Evolutionary conservation across 1,140 invertebrate species (phyloP), one percentile per base, ranked within the genome.

Genomic region (Capitella teleta): DNA sequence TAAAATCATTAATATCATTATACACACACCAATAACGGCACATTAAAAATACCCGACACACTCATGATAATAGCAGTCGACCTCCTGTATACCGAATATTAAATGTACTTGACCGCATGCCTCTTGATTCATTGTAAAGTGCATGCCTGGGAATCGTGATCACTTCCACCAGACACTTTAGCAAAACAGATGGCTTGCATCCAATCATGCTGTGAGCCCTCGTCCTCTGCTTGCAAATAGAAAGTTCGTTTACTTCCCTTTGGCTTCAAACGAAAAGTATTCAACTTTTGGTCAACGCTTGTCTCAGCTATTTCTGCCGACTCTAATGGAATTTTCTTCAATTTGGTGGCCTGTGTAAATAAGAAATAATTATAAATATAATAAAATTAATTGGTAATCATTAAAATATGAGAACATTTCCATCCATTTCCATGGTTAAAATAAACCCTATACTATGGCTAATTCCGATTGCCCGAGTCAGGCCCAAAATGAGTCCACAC

Each of bases 181-280:
- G 67, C 67, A 60, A 68, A 68, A 47, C 66, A 70, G 38, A 70
- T 70, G 2, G 66, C 67, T 44, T 70, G 66, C 67, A 70, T 70
- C 67, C 67, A 70, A 28, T 67, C 59, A 51, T 67, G 61, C 43
- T 68, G 63, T 19, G 51, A 54, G 25, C 54, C 42, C 53, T 67
- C 64, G 57, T 60, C 63, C 18, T 68, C 64, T 25, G 66, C 66
- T 32, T 67, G 60, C 25, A 70, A 62, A 54, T 65, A 70, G 53
- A 62, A 67, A 14, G 60, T 58, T 19, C 67, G 54, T 21, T 61
- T 60, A 53, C 60, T 61, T 37, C 66, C 62, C 47, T 64, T 66
- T 16, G 63, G 59, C 47, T 61, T 63, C 38, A 70, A 62, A 44
- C 59, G 55, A 53, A 70, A 70, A 30, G 66, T 61, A 61, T 57